Base-by-base conservation (phyloP, 2,888 invertebrate genomes). In the Drosophila pseudotalamancana region DNA sequence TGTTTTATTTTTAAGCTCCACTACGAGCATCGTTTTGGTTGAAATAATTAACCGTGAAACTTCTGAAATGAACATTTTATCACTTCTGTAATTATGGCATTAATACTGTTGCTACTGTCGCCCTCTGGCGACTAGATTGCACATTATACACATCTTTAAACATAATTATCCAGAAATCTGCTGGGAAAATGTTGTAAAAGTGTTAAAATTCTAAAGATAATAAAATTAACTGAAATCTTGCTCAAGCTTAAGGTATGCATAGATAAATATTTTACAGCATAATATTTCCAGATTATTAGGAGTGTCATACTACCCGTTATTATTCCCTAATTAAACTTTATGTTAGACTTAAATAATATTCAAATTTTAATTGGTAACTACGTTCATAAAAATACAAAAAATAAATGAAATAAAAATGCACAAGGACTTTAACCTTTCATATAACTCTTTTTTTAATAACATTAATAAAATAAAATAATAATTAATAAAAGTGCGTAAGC, bases 11-110 rank as follows among this genome's bases (percentile, higher is more conserved):
- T 31, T n/a, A 8, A 50, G 14, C 27, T 14, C 11, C 8, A 18
- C 3, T 35, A 14, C 18, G 23, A 6, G 49, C 50, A 53, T 35
- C 18, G 31, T 42, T 64, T 43, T 54, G 46, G 57, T 68, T 60
- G 60, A 60, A 54, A 76, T 72, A 65, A 74, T 76, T 68, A 60
- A 48, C 56, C 64, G 55, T 60, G 57, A 54, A 76, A 68, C 68
- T 76, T 76, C 16, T 14, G 61, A 53, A 70, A 74, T 57, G 50
- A 53, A 29, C 35, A 57, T 50, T 68, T 68, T 69, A 73, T 54
- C 63, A 57, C 49, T 63, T 73, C 54, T 57, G 21, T 63, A 54
- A 57, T 54, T 53, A 56, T 40, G 54, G 23, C 35, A 14, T 40
- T 45, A n/a, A n/a, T n/a, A 46, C 25, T n/a, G 14, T 9, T 12